Percentiles rank a stretch among this genome's conserved stretches.
Evolutionary conservation across 2,797 vertebrate genomes (phyloP).

Genomic region (Varecia variegata): DNA sequence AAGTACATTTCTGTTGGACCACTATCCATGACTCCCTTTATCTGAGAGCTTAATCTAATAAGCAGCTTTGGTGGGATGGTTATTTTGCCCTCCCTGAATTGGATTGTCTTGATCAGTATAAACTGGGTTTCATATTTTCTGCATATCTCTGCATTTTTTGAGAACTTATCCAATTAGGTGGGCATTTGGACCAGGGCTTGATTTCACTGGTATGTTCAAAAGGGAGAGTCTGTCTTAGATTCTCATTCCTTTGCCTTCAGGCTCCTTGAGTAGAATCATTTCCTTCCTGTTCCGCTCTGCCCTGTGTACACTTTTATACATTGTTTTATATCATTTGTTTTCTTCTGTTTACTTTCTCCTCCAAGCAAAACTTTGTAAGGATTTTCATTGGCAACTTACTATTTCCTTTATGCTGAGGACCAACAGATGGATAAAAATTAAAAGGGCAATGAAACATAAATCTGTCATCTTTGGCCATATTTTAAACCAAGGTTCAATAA

Average conservation of each 20-base stretch:
- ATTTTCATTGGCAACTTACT: not conserved
- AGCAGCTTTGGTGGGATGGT: not conserved
- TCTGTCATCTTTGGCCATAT: not conserved
- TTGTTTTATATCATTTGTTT: not conserved
- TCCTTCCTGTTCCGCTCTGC: not conserved
- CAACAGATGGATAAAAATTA: not conserved
- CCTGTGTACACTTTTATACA: not conserved
- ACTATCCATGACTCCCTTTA: not conserved
- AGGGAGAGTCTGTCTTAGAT: not conserved
- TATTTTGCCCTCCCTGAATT: not conserved
- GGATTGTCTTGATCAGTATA: constrained; percentile 12
- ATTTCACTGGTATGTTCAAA: not conserved
- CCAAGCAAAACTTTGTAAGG: constrained; percentile 22
- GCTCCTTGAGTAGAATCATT: no score
- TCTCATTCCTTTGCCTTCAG: not conserved
- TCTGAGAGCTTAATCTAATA: not conserved
- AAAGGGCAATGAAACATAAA: not conserved
- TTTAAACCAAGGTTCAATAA: constrained; percentile 36
- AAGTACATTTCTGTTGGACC: not conserved
- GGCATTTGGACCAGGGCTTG: not conserved
- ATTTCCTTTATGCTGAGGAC: not conserved
- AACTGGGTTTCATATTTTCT: not conserved
- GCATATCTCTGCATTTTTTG: not conserved
- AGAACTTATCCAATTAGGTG: not conserved
- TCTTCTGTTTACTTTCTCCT: not conserved